Conservation (phyloP, 2,113 vertebrate genomes). For the Pipra filicauda region DNA sequence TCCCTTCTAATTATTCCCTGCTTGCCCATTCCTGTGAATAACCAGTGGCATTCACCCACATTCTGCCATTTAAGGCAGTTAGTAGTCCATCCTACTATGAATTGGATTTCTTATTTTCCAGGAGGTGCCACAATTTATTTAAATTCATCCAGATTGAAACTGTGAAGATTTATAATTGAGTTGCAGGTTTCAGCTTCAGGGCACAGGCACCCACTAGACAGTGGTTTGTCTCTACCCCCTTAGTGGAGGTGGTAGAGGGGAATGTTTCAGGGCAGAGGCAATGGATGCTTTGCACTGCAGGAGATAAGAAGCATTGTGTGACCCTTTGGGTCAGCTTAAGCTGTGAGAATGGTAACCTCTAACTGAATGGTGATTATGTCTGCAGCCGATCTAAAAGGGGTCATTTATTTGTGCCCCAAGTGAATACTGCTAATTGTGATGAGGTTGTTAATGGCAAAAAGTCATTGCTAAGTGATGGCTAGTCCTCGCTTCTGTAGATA, state of each 20-base stretch:
- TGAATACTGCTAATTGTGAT: neutral
- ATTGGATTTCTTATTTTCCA: neutral
- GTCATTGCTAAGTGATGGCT: neutral
- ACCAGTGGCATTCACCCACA: conserved; percentile 42
- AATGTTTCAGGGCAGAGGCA: neutral
- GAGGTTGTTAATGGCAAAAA: neutral
- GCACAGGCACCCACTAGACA: neutral
- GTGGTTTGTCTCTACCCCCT: neutral
- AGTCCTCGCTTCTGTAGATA: neutral
- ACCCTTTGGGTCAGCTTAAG: neutral
- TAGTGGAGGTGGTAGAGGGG: neutral
- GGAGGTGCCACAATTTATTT: neutral
- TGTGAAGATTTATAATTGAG: neutral
- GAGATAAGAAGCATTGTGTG: neutral
- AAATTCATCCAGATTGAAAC: neutral
- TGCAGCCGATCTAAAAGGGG: neutral
- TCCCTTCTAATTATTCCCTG: conserved; percentile 49
- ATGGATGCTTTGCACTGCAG: neutral
- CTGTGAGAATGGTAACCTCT: neutral
- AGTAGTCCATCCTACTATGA: neutral
- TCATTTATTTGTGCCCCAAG: neutral
- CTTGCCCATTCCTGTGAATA: conserved; percentile 31
- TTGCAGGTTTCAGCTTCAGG: neutral
- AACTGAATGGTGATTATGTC: neutral
- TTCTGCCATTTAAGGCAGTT: conserved; percentile 35